These are phyloP conservation scores for Syritta pipiens DNA, from an alignment of 2,888 invertebrate species.

Conservation along the genomic window DNA sequence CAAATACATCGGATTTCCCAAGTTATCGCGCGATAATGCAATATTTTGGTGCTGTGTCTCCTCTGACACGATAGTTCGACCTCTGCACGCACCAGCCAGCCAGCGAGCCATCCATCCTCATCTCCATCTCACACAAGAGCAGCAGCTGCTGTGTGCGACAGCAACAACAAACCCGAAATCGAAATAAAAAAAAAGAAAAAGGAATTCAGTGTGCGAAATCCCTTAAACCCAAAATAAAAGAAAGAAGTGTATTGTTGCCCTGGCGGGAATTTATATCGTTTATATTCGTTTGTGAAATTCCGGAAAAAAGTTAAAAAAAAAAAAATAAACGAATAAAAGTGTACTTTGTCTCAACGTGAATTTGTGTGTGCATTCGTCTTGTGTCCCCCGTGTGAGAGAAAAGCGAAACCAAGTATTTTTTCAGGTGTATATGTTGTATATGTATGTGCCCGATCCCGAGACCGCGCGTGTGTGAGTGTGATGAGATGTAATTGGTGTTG, in stretches of 20 bases:
- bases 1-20: constrained; percentile 52
- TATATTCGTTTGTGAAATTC: background rate
- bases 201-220: background rate
- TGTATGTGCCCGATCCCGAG: constrained; percentile 44
- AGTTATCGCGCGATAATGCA: constrained; percentile 52
- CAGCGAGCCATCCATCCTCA: constrained; percentile 49
- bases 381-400: constrained; percentile 20
- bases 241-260: background rate
- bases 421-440: constrained; percentile 65
- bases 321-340: constrained; percentile 35
- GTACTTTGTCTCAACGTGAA: constrained; percentile 50
- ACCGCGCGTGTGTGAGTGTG: constrained; percentile 53
- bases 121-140: constrained; percentile 45
- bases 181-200: constrained; percentile 30
- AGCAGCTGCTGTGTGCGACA: constrained; percentile 58
- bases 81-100: constrained; percentile 57
- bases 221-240: background rate
- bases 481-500: constrained; percentile 67
- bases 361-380: constrained; percentile 8
- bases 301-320: constrained; percentile 1
- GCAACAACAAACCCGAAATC: constrained; percentile 46
- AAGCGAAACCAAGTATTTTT: constrained; percentile 54
- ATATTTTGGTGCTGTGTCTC: constrained; percentile 62
- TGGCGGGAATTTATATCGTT: too few species aligned
- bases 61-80: constrained; percentile 54